Percentiles rank a stretch among this genome's conserved stretches.
Conservation (phyloP, 2,888 invertebrate species). For the Mesochorus sp. region DNA sequence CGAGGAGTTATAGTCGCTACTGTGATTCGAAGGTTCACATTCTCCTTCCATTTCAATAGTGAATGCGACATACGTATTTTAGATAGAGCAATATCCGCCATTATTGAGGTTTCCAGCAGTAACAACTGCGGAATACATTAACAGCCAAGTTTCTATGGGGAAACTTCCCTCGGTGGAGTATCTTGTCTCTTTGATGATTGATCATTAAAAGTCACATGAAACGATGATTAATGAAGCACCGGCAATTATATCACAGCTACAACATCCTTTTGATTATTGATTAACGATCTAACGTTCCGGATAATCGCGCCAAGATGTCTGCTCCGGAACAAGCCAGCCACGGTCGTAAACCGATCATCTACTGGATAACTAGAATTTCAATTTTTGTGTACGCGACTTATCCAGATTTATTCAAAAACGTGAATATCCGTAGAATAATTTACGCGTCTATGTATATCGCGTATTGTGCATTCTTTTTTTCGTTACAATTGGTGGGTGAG, state of each 20-base stretch:
- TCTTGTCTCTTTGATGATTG: background rate
- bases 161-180: too few relatives aligned
- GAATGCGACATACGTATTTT: background rate
- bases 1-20: conserved; percentile 1
- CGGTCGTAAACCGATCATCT: too few relatives aligned
- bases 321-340: too few relatives aligned
- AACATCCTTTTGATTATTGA: background rate
- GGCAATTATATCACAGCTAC: conserved; percentile 1
- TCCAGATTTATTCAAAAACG: too few relatives aligned
- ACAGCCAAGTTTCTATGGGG: too few relatives aligned
- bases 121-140: background rate
- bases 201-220: conserved; percentile 20
- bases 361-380: too few relatives aligned
- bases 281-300: background rate
- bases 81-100: background rate
- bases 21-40: conserved; percentile 22
- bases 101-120: background rate
- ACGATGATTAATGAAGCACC: background rate
- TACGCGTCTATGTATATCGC: too few relatives aligned
- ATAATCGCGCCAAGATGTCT: too few relatives aligned
- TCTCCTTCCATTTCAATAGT: background rate
- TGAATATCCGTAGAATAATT: too few relatives aligned
- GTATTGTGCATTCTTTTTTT: background rate
- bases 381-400: too few relatives aligned
- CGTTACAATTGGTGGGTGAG: background rate